Percentiles rank a stretch among this genome's conserved stretches.
These are phyloP conservation scores for Gallirallus australis DNA, from an alignment of 2,797 vertebrate genomes.

Conservation along the genomic window DNA sequence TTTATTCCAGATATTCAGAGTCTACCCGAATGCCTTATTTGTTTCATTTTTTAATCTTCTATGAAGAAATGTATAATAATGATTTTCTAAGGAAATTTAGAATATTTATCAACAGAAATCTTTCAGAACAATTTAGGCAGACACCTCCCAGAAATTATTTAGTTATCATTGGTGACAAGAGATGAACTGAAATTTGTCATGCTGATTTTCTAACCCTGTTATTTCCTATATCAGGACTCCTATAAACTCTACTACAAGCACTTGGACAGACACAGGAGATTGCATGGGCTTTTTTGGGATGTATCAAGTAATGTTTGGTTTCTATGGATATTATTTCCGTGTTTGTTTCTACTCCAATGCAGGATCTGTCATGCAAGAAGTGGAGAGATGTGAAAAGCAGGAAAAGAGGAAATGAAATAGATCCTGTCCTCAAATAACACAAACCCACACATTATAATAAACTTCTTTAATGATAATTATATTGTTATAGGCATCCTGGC, in stretches of 20 bases:
- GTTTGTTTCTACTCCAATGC: not conserved
- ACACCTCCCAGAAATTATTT: not conserved
- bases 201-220: not conserved
- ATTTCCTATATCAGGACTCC: not conserved
- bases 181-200: not conserved
- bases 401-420: not conserved
- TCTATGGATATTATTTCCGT: not conserved
- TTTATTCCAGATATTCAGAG: not conserved
- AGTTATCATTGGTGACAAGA: not conserved
- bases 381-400: not conserved
- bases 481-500: not conserved
- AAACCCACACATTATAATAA: not conserved
- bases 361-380: not conserved
- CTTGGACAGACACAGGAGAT: not conserved
- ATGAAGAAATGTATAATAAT: not conserved
- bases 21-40: not conserved
- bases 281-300: not conserved
- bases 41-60: not conserved
- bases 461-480: not conserved
- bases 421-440: not conserved
- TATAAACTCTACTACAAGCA: not conserved
- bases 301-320: not conserved
- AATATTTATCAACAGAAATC: not conserved
- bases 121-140: not conserved
- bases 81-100: not conserved